Percentiles rank a stretch among this genome's conserved stretches.
Evolutionary conservation across 2,797 vertebrate genomes (phyloP).

Genomic region (Neopelma chrysocephalum): DNA sequence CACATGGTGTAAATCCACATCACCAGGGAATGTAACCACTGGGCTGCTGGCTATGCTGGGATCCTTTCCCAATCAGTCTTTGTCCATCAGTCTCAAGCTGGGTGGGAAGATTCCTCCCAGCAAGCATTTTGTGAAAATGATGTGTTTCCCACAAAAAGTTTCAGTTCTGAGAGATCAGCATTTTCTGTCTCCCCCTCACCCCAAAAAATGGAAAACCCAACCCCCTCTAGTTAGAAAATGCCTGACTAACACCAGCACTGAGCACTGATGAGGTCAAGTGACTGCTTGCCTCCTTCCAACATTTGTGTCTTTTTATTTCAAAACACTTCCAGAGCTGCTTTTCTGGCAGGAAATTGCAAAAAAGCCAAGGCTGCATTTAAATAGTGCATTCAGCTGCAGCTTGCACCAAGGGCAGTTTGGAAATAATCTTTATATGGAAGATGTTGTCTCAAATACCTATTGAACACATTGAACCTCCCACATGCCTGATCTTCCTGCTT

Average conservation of each 20-base stretch:
- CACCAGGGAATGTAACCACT: not conserved
- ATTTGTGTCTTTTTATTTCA: conserved; percentile 41
- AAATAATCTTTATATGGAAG: conserved; percentile 58
- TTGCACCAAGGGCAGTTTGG: conserved; percentile 20
- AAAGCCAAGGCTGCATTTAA: not conserved
- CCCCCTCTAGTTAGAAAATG: not conserved
- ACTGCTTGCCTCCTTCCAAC: not conserved
- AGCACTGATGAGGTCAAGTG: conserved; percentile 16
- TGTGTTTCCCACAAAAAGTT: not conserved
- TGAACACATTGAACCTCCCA: conserved; percentile 36
- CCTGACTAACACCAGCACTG: not conserved
- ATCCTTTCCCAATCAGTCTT: not conserved
- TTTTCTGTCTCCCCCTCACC: not conserved
- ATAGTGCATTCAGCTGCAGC: conserved; percentile 17
- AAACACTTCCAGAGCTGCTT: conserved; percentile 10
- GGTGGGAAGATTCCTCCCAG: not conserved
- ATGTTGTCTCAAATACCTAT: conserved; percentile 62
- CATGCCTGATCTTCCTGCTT: conserved; percentile 45
- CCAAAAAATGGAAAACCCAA: not conserved
- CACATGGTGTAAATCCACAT: not conserved
- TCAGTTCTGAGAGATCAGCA: not conserved
- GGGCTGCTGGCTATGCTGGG: not conserved
- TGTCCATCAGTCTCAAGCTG: not conserved
- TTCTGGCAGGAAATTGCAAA: conserved; percentile 56
- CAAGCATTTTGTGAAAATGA: not conserved